Conservation (phyloP, 2,113 vertebrate species). For the Chiloscyllium plagiosum region DNA sequence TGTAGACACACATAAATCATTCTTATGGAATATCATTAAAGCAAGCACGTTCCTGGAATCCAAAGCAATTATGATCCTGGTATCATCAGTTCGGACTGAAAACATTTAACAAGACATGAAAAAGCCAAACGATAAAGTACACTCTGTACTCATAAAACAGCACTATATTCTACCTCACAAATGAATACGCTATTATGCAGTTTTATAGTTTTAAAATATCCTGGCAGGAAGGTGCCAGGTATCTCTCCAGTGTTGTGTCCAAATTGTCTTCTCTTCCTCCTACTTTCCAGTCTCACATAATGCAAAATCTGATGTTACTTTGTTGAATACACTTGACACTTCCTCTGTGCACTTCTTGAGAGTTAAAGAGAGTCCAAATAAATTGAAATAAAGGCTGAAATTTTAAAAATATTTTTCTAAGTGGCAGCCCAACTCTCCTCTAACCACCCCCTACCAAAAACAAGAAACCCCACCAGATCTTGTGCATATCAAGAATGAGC, state of each 20-base stretch:
- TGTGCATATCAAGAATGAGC: no score
- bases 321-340: background rate
- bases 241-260: no score
- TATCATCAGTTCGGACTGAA: background rate
- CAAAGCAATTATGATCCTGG: background rate
- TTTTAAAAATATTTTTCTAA: no score
- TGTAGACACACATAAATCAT: constrained; percentile 15
- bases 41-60: background rate
- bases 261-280: no score
- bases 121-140: background rate
- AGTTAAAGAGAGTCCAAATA: background rate
- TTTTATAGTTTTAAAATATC: background rate
- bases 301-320: background rate
- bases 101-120: background rate
- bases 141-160: background rate
- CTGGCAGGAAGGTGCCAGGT: no score
- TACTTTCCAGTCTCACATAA: background rate
- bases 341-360: background rate
- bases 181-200: background rate
- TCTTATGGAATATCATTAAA: background rate
- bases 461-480: no score
- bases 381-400: background rate
- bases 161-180: background rate
- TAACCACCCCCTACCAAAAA: no score
- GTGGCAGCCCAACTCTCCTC: no score